phyloP scores from a whole-genome alignment of 2,888 invertebrate species.

The Macaria notata region DNA sequence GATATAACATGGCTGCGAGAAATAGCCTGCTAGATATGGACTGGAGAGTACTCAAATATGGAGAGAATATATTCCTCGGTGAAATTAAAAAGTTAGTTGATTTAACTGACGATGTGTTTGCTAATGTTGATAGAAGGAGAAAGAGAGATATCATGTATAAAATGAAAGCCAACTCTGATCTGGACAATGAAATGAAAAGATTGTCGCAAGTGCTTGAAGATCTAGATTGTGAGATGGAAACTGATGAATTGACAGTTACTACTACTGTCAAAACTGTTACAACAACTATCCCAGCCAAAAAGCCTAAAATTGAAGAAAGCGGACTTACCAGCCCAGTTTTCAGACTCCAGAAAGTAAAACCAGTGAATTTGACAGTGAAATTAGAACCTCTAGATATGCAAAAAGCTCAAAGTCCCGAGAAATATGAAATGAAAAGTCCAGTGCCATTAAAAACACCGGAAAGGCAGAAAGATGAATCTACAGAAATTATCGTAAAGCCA shows the following conservation, averaged over 20 bases:
- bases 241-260: constrained; percentile 43
- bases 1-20: constrained; percentile 66
- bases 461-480: constrained; percentile 53
- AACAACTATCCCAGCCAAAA: constrained; percentile 42
- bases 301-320: constrained; percentile 44
- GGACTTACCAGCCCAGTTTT: constrained; percentile 65
- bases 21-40: constrained; percentile 74
- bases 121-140: constrained; percentile 54
- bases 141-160: constrained; percentile 53
- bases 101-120: constrained; percentile 52
- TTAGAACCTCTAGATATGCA: constrained; percentile 31
- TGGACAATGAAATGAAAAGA: constrained; percentile 74
- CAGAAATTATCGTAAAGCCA: constrained; percentile 50
- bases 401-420: constrained; percentile 33
- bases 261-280: constrained; percentile 37
- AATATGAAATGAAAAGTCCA: constrained; percentile 16
- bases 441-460: constrained; percentile 42
- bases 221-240: constrained; percentile 58
- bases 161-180: constrained; percentile 58
- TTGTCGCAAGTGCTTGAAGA: constrained; percentile 71
- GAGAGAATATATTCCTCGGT: constrained; percentile 73
- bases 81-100: constrained; percentile 71
- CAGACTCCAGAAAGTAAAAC: constrained; percentile 66
- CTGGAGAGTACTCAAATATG: constrained; percentile 75
- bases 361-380: constrained; percentile 53